A percentile compares a stretch with the other conserved stretches of the same genome.
Evolutionary conservation across 2,113 vertebrate genomes (phyloP).

Genomic region (Microtus pennsylvanicus): DNA sequence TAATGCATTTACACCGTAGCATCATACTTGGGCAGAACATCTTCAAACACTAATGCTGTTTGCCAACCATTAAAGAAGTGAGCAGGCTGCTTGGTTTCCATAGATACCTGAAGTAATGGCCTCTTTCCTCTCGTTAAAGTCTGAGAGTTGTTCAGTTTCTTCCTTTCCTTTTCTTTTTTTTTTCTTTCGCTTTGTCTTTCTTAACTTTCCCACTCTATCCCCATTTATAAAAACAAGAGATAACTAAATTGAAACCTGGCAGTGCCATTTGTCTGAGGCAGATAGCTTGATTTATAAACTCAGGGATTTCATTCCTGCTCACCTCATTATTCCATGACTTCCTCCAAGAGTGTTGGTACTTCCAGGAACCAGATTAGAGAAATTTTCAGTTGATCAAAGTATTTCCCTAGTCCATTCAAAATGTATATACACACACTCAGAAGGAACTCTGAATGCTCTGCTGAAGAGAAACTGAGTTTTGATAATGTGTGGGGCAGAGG

Average conservation of each 20-base stretch:
- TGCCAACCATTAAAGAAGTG: slow-evolving; percentile 85
- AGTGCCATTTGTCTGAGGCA: slow-evolving; percentile 77
- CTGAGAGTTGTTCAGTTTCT: not conserved
- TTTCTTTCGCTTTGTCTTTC: not conserved
- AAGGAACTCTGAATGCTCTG: not conserved
- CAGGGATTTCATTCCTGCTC: slow-evolving; percentile 81
- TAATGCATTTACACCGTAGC: slow-evolving; percentile 84
- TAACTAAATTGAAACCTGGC: slow-evolving; percentile 77
- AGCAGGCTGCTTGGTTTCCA: slow-evolving; percentile 81
- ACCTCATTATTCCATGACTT: slow-evolving; percentile 72
- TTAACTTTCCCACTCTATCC: slow-evolving; percentile 21
- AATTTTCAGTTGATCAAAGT: slow-evolving; percentile 79
- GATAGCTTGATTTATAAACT: slow-evolving; percentile 77
- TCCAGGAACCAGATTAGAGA: slow-evolving; percentile 71
- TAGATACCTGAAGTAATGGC: slow-evolving; percentile 78
- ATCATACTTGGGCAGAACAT: slow-evolving; percentile 76
- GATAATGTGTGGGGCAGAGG: not conserved
- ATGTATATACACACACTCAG: slow-evolving; percentile 48
- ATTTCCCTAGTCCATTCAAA: slow-evolving; percentile 78
- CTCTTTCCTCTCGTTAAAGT: slow-evolving; percentile 38
- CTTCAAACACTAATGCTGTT: slow-evolving; percentile 83
- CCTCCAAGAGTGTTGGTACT: slow-evolving; percentile 49
- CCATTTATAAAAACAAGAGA: slow-evolving; percentile 74
- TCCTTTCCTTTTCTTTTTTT: not conserved
- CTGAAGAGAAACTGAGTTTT: slow-evolving; percentile 6